A percentile compares a stretch with the other conserved stretches of the same genome.
Evolutionary conservation across 2,113 vertebrate genomes (phyloP).

Genomic region (Cricetomys ansorgei): DNA sequence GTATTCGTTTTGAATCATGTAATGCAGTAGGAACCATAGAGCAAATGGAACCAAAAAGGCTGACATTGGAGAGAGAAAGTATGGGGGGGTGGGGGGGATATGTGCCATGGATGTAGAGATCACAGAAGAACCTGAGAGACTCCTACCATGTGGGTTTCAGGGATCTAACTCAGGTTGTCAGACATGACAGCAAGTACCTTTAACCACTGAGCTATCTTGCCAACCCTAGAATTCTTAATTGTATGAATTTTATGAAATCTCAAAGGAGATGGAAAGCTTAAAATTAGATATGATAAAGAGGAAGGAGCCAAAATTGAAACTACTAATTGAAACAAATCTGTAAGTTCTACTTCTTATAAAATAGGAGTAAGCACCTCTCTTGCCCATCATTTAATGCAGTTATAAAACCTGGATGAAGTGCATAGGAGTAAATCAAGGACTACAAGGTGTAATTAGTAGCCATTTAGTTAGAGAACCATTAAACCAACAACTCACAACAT

Average conservation of each 20-base stretch:
- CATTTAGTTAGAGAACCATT: neutral
- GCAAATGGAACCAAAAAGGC: too few species aligned
- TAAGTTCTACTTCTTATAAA: neutral
- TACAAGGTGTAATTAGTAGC: neutral
- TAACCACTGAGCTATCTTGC: too few species aligned
- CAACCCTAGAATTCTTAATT: neutral
- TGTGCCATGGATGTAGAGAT: neutral
- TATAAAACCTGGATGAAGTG: neutral
- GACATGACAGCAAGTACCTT: too few species aligned
- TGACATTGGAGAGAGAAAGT: neutral
- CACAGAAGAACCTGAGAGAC: neutral
- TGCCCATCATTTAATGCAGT: neutral
- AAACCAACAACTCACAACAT: neutral
- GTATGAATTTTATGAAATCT: too few species aligned
- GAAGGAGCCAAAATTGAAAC: too few species aligned
- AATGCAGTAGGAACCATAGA: neutral
- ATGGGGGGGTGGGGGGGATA: neutral
- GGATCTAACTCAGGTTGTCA: neutral
- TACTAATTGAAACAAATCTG: too few species aligned
- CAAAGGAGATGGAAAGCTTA: too few species aligned
- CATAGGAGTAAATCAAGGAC: neutral
- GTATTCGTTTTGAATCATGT: neutral
- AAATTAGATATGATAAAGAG: too few species aligned
- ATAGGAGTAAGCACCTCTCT: neutral
- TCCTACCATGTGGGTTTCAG: too few species aligned